Conservation (phyloP, 30 jellyfish, hydroid and myxozoan species). For the Hydractinia echinata region DNA sequence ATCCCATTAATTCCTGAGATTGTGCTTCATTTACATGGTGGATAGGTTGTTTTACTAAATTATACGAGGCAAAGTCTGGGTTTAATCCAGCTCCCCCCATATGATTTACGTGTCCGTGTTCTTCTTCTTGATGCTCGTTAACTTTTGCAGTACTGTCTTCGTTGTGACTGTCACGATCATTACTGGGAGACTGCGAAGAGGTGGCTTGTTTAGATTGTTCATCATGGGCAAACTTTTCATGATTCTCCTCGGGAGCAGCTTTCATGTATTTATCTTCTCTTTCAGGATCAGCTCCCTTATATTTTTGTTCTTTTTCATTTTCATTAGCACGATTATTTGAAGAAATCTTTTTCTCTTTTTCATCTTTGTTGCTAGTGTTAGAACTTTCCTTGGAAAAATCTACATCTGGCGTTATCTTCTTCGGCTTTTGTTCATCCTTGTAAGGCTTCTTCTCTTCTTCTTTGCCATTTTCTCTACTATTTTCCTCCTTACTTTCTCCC, state of each 20-base stretch:
- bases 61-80: not conserved
- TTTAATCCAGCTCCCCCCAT: not conserved
- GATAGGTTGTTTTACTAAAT: not conserved
- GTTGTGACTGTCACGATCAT: not conserved
- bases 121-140: not conserved
- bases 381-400: conserved; percentile 1
- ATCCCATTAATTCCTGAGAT: not conserved
- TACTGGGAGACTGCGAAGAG: not conserved
- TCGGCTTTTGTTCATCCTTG: conserved; percentile 16
- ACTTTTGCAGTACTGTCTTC: not conserved
- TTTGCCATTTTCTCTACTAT: not conserved
- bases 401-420: conserved; percentile 1
- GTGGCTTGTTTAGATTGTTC: not conserved
- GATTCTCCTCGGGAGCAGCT: not conserved
- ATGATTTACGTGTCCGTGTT: not conserved
- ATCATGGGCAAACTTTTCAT: not conserved
- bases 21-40: conserved; percentile 21
- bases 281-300: conserved; percentile 14
- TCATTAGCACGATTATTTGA: not conserved
- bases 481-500: not conserved
- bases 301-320: not conserved
- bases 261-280: conserved; percentile 1
- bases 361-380: not conserved
- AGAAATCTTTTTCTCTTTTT: not conserved
- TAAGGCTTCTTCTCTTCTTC: conserved; percentile 18